Percentiles rank a stretch among this genome's conserved stretches.
These are phyloP conservation scores for Sebastes steindachneri DNA, from an alignment of 2,797 vertebrate genomes.

Conservation along the genomic window DNA sequence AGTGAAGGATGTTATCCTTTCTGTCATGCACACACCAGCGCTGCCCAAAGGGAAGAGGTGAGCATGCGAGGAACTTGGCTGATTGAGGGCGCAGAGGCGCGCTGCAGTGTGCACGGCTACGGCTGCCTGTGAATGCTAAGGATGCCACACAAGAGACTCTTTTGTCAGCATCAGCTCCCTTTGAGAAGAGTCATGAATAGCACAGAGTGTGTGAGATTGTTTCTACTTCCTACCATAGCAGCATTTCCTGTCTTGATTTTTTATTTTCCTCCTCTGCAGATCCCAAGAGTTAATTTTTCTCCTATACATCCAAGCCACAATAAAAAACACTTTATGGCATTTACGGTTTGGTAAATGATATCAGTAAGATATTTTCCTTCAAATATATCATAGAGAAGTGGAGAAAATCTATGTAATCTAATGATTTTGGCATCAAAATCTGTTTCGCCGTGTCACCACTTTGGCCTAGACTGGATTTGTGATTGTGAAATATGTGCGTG, in stretches of 20 bases:
- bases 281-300: background rate
- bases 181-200: slow-evolving; percentile 48
- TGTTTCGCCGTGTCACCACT: background rate
- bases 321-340: slow-evolving; percentile 3
- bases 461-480: background rate
- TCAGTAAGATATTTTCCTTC: background rate
- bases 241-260: slow-evolving; percentile 3
- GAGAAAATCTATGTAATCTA: slow-evolving; percentile 4
- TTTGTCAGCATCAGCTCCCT: slow-evolving; percentile 57
- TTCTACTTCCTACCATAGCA: slow-evolving; percentile 18
- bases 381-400: background rate
- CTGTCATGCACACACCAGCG: slow-evolving; percentile 69
- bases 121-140: slow-evolving; percentile 63
- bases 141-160: slow-evolving; percentile 54
- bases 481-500: slow-evolving; percentile 5
- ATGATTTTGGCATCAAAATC: slow-evolving; percentile 15
- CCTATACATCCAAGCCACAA: background rate
- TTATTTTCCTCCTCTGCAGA: background rate
- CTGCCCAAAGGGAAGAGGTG: slow-evolving; percentile 72
- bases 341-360: background rate
- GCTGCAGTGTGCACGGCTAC: slow-evolving; percentile 8
- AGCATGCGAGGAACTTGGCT: slow-evolving; percentile 69
- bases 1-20: slow-evolving; percentile 73
- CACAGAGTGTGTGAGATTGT: slow-evolving; percentile 33
- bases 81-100: slow-evolving; percentile 65